These are phyloP conservation scores for Grus americana DNA, from an alignment of 2,113 vertebrate species.

Conservation along the genomic window DNA sequence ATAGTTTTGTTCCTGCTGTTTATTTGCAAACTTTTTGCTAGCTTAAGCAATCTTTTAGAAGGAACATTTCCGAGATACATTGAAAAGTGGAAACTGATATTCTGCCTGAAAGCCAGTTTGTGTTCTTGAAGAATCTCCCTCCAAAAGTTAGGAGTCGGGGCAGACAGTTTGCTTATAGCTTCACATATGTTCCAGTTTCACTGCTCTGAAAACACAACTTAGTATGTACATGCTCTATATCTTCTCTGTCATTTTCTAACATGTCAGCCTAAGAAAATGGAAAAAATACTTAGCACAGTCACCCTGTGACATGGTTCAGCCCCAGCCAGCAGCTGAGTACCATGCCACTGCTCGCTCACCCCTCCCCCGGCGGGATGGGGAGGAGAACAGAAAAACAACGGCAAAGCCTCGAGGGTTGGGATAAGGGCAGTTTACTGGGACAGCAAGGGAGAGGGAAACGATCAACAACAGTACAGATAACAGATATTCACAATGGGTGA, in stretches of 20 bases:
- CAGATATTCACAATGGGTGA: too few relatives aligned
- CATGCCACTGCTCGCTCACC: too few relatives aligned
- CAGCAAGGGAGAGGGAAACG: too few relatives aligned
- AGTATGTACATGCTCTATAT: not conserved
- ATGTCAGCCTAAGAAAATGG: conserved; percentile 19
- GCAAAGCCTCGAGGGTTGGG: too few relatives aligned
- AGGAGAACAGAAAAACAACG: too few relatives aligned
- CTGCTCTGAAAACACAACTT: conserved; percentile 20
- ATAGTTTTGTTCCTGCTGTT: not conserved
- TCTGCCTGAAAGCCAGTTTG: not conserved
- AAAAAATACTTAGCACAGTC: not conserved
- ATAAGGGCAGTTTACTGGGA: too few relatives aligned
- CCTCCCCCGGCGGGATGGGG: too few relatives aligned
- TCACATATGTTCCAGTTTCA: not conserved
- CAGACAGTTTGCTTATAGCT: conserved; percentile 1
- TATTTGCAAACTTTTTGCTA: not conserved
- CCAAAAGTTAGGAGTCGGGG: not conserved
- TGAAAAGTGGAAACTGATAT: not conserved
- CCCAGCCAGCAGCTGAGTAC: too few relatives aligned
- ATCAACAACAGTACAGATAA: too few relatives aligned
- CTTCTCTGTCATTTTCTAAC: conserved; percentile 33
- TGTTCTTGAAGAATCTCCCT: not conserved
- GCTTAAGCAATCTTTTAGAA: not conserved
- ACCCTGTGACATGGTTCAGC: not conserved
- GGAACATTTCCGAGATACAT: not conserved